Conservation (phyloP, 2,888 invertebrate genomes). For the Cecidostiba fungosa region DNA sequence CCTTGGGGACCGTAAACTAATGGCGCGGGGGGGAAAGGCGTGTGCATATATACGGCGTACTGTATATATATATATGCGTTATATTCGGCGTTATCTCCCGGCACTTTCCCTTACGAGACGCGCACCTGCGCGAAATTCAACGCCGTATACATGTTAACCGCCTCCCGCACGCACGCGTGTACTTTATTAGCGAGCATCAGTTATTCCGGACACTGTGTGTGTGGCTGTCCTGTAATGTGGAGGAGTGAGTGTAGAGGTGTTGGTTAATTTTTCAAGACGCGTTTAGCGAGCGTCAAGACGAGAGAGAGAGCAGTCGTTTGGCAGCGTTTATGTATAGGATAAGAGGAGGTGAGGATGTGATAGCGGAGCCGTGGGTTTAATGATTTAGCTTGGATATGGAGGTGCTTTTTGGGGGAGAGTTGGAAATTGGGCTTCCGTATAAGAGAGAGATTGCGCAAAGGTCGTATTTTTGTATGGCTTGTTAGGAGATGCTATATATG, state of each 20-base stretch:
- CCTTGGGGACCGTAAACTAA: constrained; percentile 77
- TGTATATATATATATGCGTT: not conserved
- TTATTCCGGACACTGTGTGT: constrained; percentile 32
- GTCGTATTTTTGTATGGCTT: too few species aligned
- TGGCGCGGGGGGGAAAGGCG: constrained; percentile 64
- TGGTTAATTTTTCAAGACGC: constrained; percentile 56
- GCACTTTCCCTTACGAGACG: constrained; percentile 63
- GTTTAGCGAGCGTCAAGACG: constrained; percentile 32
- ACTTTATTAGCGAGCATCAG: constrained; percentile 55
- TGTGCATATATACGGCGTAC: not conserved
- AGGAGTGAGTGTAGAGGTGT: not conserved
- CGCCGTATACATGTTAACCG: constrained; percentile 34
- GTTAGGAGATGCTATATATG: too few species aligned
- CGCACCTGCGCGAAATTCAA: constrained; percentile 60
- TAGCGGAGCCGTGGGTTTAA: not conserved
- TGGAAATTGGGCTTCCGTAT: not conserved
- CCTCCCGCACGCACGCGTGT: constrained; percentile 23
- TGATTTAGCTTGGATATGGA: not conserved
- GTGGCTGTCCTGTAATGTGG: not conserved
- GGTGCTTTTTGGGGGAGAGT: not conserved
- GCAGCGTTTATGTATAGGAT: constrained; percentile 21
- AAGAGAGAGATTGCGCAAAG: not conserved
- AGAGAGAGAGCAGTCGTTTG: not conserved
- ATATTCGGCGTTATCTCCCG: constrained; percentile 69
- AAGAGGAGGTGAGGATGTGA: not conserved